Evolutionary conservation across 2,113 vertebrate species (phyloP), one percentile per base, ranked within the genome.

Genomic region (Zootoca vivipara): DNA sequence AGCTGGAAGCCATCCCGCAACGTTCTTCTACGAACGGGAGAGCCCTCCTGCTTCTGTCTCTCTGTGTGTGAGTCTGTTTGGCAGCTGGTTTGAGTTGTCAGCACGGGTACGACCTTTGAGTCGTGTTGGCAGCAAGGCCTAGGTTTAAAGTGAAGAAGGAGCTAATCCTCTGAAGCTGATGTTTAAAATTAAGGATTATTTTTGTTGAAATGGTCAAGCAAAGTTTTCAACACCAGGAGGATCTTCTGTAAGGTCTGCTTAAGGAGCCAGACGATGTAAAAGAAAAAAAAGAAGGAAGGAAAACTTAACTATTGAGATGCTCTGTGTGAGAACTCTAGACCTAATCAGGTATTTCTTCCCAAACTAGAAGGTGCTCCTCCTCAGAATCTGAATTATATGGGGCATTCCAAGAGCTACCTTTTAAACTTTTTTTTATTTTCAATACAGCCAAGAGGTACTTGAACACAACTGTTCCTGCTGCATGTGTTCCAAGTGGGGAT

Each of bases 121-220:
- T 22, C 9, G 15, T 30, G 72, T 40, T 77, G 72, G 52, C 52
- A 85, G 52, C 7, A 38, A 40, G 35, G 33, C 30, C 72, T 40
- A 85, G 83, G 75, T 64, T 64, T 85, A 62, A 77, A 62, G 26
- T 85, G 56, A 77, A 64, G 72, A 85, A 28, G 83, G 83, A 85
- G 73, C 72, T 85, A 85, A 77, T 77, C 72, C 35, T 42, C 74
- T 77, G 15, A 28, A 40, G 35, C 40, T 18, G 72, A n/a, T 85
- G 26, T 77, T 85, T 77, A 75, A 85, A 81, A 64, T 64, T 64
- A 85, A 75, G 83, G 56, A 85, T 64, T 85, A 42, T 74, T 85
- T 85, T 62, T 75, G 16, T 85, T 85, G 75, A 85, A 85, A 74
- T 62, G 22, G 38, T 74, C 8, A 12, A 40, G 56, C 35, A 75